Percentiles rank a stretch among this genome's conserved stretches.
Evolutionary conservation across 2,113 vertebrate genomes (phyloP).

Genomic region (Piaya cayana): DNA sequence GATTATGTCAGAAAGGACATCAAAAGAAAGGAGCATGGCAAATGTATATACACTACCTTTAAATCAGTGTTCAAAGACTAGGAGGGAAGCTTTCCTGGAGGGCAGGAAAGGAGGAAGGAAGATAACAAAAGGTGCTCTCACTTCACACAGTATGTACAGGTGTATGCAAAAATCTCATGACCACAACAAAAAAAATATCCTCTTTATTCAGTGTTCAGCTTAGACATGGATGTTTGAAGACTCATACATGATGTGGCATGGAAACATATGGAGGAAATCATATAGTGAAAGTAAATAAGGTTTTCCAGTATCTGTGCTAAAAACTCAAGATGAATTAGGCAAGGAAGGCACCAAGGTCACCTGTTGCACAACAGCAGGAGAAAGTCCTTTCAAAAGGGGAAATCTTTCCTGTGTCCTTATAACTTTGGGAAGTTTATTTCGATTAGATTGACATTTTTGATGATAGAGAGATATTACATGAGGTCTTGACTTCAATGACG

Average conservation of each 20-base stretch:
- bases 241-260: not conserved
- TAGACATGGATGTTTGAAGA: not conserved
- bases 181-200: not conserved
- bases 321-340: not conserved
- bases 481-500: constrained; percentile 7
- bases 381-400: not conserved
- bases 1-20: not conserved
- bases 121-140: not conserved
- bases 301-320: not conserved
- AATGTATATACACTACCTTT: not conserved
- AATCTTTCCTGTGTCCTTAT: not conserved
- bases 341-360: not conserved
- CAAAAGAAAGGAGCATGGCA: not conserved
- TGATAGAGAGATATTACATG: not conserved
- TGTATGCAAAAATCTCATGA: not conserved
- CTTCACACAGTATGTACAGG: not conserved
- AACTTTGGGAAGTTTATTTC: not conserved
- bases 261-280: not conserved
- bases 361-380: not conserved
- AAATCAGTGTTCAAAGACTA: not conserved
- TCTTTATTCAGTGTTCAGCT: not conserved
- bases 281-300: not conserved
- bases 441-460: not conserved
- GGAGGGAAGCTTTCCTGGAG: not conserved
- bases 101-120: not conserved